These are phyloP conservation scores for Dichetophora obliterata DNA, from an alignment of 2,888 invertebrate genomes.

Conservation along the genomic window DNA sequence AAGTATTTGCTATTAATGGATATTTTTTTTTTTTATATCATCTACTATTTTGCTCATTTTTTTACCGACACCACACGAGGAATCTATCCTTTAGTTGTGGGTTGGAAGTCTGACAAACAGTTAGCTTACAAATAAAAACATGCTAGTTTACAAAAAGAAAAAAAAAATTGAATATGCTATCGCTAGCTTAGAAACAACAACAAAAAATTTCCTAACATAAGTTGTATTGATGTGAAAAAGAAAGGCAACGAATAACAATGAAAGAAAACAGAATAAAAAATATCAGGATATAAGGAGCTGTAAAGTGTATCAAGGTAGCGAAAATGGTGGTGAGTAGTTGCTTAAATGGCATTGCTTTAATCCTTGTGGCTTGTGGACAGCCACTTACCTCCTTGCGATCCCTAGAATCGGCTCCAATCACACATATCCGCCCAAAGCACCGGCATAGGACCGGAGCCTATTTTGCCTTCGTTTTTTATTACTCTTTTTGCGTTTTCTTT, in stretches of 20 bases:
- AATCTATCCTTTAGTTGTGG: background rate
- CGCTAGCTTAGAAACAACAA: background rate
- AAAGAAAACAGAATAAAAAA: background rate
- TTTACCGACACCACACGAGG: background rate
- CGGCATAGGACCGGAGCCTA: slow-evolving; percentile 57
- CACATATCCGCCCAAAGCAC: slow-evolving; percentile 12
- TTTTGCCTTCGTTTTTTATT: slow-evolving; percentile 53
- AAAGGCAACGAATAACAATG: background rate
- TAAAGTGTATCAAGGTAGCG: background rate
- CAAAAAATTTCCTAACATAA: background rate
- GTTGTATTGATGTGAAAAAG: background rate
- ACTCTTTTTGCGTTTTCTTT: background rate
- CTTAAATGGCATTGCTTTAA: slow-evolving; percentile 30
- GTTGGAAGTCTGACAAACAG: background rate
- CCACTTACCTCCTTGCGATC: slow-evolving; percentile 61
- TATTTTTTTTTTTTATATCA: too few species aligned
- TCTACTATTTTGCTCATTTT: background rate
- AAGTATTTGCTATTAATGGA: slow-evolving; percentile 39
- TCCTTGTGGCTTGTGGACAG: slow-evolving; percentile 11
- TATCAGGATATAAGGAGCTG: background rate
- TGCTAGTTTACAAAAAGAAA: slow-evolving; percentile 25
- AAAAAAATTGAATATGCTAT: slow-evolving; percentile 1
- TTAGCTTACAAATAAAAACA: slow-evolving; percentile 28
- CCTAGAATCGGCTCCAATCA: slow-evolving; percentile 47
- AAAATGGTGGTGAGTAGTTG: background rate